Evolutionary conservation across 1,140 invertebrate genomes (phyloP).

Genomic region (Reticulitermes speratus): DNA sequence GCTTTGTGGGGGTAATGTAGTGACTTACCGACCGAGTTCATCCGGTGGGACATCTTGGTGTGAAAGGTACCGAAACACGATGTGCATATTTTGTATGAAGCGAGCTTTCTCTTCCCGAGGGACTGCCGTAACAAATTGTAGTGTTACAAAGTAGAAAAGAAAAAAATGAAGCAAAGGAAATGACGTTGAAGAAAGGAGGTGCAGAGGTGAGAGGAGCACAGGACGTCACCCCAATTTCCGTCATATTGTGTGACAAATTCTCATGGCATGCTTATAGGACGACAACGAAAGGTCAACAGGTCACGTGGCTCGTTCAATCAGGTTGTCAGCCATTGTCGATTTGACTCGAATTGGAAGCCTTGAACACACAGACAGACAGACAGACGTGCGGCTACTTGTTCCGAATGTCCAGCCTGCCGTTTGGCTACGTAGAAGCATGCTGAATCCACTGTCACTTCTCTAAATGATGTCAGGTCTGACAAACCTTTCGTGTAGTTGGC

Average conservation of each 20-base stretch:
- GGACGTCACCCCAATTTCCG: slow-evolving; percentile 6
- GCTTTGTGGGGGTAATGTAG: background rate
- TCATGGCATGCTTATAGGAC: background rate
- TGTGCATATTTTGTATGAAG: background rate
- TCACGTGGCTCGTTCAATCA: background rate
- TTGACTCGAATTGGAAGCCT: background rate
- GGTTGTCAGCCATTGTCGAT: background rate
- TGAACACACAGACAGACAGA: background rate
- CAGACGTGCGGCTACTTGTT: too few species aligned
- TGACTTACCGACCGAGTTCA: background rate
- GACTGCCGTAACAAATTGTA: background rate
- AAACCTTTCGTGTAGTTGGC: too few species aligned
- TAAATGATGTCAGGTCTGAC: too few species aligned
- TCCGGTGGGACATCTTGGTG: background rate
- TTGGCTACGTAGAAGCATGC: too few species aligned
- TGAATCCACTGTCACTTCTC: too few species aligned
- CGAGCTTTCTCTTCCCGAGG: background rate
- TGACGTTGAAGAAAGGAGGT: slow-evolving; percentile 1
- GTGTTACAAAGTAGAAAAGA: background rate
- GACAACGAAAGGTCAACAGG: background rate
- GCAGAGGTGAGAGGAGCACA: background rate
- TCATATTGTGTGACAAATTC: slow-evolving; percentile 8
- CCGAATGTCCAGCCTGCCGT: too few species aligned
- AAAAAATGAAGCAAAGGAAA: background rate
- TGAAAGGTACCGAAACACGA: background rate